Conservation (phyloP, 1,140 invertebrate genomes). For the Caenorhabditis elegans region WBcel235 BX284605.5:11736001-11736500, state of each 20-base stretch:
- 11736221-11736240: conserved; percentile 23
- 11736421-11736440: background rate
- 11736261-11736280: background rate
- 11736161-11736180: conserved; percentile 11
- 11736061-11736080: conserved; percentile 23
- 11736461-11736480: conserved; percentile 16
- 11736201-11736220: conserved; percentile 34
- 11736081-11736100: conserved; percentile 5
- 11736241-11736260: background rate
- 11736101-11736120: background rate
- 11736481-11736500: background rate
- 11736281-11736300: background rate
- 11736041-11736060: conserved; percentile 9
- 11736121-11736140: conserved; percentile 8
- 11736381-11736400: conserved; percentile 8
- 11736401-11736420: background rate
- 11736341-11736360: conserved; percentile 27
- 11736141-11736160: conserved; percentile 28
- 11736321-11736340: conserved; percentile 24
- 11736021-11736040: conserved; percentile 1
- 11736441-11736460: conserved; percentile 19
- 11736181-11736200: conserved; percentile 36
- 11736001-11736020: background rate
- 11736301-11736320: conserved; percentile 16
- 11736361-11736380: conserved; percentile 26